These are phyloP conservation scores for Gadopsis marmoratus DNA, from an alignment of 2,797 vertebrate species.

Conservation along the genomic window DNA sequence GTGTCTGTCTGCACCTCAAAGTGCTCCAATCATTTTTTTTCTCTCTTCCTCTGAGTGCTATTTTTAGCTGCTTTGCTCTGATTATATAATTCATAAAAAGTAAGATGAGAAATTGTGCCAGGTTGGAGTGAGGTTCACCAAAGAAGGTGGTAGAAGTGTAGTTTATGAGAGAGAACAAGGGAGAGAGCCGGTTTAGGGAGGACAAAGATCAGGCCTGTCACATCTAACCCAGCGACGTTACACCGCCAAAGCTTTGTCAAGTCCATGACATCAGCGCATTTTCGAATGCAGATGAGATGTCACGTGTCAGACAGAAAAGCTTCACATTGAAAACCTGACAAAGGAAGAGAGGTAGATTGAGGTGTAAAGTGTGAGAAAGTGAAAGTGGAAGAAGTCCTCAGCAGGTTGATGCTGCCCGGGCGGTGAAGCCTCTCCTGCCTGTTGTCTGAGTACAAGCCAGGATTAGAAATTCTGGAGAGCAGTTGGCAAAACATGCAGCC, in stretches of 20 bases:
- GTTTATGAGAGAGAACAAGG: constrained; percentile 16
- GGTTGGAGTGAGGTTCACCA: constrained; percentile 61
- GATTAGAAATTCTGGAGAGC: constrained; percentile 67
- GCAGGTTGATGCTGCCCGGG: constrained; percentile 41
- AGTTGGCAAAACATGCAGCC: constrained; percentile 65
- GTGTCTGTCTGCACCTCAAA: constrained; percentile 69
- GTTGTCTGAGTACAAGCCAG: constrained; percentile 53
- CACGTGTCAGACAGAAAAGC: constrained; percentile 36
- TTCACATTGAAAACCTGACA: constrained; percentile 23
- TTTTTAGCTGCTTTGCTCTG: constrained; percentile 80
- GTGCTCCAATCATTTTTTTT: constrained; percentile 66
- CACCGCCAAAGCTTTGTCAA: constrained; percentile 41
- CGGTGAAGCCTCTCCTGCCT: constrained; percentile 27
- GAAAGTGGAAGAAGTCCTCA: constrained; percentile 16
- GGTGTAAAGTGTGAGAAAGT: background rate
- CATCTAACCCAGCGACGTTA: constrained; percentile 35
- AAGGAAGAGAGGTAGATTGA: constrained; percentile 9
- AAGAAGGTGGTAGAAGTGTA: constrained; percentile 37
- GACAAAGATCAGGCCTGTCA: constrained; percentile 47
- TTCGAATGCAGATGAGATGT: constrained; percentile 43
- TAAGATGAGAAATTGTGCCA: constrained; percentile 72
- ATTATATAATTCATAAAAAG: constrained; percentile 83
- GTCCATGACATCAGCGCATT: constrained; percentile 17
- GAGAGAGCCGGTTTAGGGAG: constrained; percentile 12
- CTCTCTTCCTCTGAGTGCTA: constrained; percentile 68